Percentiles rank a stretch among this genome's conserved stretches.
These are phyloP conservation scores for Sphaerodactylus townsendi DNA, from an alignment of 2,113 vertebrate genomes.

Conservation along the genomic window DNA sequence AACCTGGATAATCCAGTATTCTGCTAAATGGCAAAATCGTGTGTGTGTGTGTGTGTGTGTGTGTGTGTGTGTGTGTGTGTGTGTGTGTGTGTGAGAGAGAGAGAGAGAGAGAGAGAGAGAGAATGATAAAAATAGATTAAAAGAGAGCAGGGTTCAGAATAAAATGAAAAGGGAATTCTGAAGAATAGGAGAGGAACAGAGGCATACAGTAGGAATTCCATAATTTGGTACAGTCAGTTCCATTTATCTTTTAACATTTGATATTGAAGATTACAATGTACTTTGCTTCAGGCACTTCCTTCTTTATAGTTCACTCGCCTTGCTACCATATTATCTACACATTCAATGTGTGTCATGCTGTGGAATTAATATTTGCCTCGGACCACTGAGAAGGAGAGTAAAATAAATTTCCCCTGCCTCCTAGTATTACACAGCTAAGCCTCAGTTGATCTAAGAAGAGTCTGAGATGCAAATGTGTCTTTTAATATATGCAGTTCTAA, in stretches of 20 bases:
- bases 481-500: slow-evolving; percentile 24
- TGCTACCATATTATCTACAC: accelerated
- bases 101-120: too few species aligned
- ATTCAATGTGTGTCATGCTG: neutral
- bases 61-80: too few species aligned
- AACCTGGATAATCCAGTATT: too few species aligned
- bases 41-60: too few species aligned
- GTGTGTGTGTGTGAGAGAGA: too few species aligned
- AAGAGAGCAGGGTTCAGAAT: neutral
- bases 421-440: slow-evolving; percentile 10
- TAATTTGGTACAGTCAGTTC: slow-evolving; percentile 1
- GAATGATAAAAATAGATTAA: neutral
- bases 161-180: slow-evolving; percentile 5
- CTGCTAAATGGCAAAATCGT: too few species aligned
- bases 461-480: neutral
- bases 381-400: slow-evolving; percentile 3
- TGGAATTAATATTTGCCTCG: slow-evolving; percentile 18
- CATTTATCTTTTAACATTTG: slow-evolving; percentile 27
- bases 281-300: slow-evolving; percentile 13
- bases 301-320: neutral
- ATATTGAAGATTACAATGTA: slow-evolving; percentile 15
- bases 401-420: slow-evolving; percentile 14
- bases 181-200: slow-evolving; percentile 1
- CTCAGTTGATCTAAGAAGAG: neutral
- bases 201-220: neutral